Base-by-base conservation (phyloP, 2,113 vertebrate species). In the Macroglossus sobrinus region DNA sequence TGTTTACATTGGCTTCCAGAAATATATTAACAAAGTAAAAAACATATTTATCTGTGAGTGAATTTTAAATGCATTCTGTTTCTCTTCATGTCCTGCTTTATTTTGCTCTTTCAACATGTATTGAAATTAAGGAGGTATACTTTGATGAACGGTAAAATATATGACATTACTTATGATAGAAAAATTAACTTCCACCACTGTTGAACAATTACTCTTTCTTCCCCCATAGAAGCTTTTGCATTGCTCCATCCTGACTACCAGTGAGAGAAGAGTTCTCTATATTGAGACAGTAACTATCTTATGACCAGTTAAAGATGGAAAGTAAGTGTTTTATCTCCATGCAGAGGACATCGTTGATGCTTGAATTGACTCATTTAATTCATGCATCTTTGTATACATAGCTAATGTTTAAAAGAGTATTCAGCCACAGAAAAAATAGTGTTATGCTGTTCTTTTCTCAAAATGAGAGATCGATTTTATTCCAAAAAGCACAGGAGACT, bases 1-100 rank as follows among this genome's bases (percentile, higher is more conserved):
- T 50, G 8, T 87, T 93, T 93, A 71, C 33, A 33, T 63, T 66
- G 33, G n/a, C n/a, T 94, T 95, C n/a, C 47, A 93, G n/a, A 89
- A 96, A 85, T 40, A n/a, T 53, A 72, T 61, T 89, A 43, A 81
- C 74, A 26, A 87, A 81, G 45, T 75, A 84, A 69, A 64, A 50
- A 81, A 40, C 38, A n/a, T 3, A 26, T 38, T 92, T 61, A 24
- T 53, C 45, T 81, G 21, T 92, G 66, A 89, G 55, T 66, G 11
- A 71, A 40, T 61, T 63, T 86, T 86, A 89, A 95, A 53, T 47
- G 5, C 4, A 35, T n/a, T 16, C 1, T 43, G 76, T 61, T 74
- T 3, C 2, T 69, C 14, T 24, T 80, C 14, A 55, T 35, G 11
- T 35, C 76, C 12, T 43, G 18, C 19, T 59, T 66, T 43, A 87